Evolutionary conservation across 2,888 invertebrate genomes (phyloP), one percentile per base, ranked within the genome.

Genomic region (Rambutsinella grinnellia): DNA sequence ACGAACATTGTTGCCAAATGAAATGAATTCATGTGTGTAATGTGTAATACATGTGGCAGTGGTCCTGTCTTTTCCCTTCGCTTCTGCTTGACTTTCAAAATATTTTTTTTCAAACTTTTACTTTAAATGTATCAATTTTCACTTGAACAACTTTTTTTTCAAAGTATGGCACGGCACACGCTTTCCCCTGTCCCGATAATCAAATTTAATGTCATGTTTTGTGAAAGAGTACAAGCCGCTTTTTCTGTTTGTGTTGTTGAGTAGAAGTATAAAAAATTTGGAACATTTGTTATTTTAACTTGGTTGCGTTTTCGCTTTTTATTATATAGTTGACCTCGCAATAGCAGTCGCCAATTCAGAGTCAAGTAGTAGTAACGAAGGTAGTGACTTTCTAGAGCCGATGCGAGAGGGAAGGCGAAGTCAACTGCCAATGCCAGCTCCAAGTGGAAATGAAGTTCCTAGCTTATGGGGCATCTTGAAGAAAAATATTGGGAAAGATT

Each of bases 401-500:
- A 71, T 72, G 44, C 62, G 82, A 24, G 81, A 83, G 27, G 89
- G 90, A 47, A 89, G 94, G 0, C 89, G 94, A 79, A 91, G 91
- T 3, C 89, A 90, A 47, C 89, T 94, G 67, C 93, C 94, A 0
- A 89, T 90, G 49, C 89, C 92, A 0, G 89, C 93, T 21, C 92
- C 93, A n/a, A 86, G 87, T 77, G 90, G 90, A 53, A 91, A 91
- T 0, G 93, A 93, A 76, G 93, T 93, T 26, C 90, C 94, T 61
- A 92, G 92, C 19, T 88, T 93, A n/a, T 93, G 93, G 92, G 93
- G 93, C 87, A 88, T 93, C 71, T 88, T 93, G 2, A 91, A 92
- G 85, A 92, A 92, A 87, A 94, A 94, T 86, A 94, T 94, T 66
- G 94, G 94, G 81, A 94, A 94, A 87, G 94, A 94, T 87, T 88